These are phyloP conservation scores for Nothoprocta pentlandii DNA, from an alignment of 2,113 vertebrate species.

Conservation along the genomic window DNA sequence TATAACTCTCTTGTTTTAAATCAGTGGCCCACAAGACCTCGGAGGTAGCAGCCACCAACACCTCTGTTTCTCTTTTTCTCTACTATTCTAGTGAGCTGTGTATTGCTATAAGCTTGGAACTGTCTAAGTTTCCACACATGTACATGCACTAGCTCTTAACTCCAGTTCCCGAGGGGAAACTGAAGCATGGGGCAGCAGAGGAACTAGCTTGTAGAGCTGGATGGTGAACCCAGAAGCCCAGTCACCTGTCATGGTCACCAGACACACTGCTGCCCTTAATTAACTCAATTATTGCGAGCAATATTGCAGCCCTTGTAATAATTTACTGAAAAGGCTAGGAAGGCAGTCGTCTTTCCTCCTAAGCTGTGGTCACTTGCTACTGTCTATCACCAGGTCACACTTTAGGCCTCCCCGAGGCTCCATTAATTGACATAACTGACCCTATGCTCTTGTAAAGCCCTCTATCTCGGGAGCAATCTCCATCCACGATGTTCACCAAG, in stretches of 20 bases:
- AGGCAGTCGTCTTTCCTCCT: background rate
- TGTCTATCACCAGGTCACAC: background rate
- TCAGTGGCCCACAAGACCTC: background rate
- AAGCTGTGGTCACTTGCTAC: background rate
- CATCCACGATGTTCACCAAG: background rate
- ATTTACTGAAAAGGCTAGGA: background rate
- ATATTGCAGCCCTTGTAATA: fast-evolving
- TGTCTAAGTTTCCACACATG: background rate
- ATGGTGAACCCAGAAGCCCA: background rate
- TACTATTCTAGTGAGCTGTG: background rate
- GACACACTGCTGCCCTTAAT: background rate
- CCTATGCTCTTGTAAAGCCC: background rate
- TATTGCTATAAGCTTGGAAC: background rate
- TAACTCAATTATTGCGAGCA: background rate
- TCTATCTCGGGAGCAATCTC: fast-evolving
- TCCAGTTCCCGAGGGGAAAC: background rate
- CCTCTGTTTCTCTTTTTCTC: background rate
- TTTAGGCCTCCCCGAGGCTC: background rate
- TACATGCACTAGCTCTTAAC: background rate
- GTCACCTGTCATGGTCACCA: background rate
- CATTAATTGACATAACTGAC: background rate
- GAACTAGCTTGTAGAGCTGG: background rate
- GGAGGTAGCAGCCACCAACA: background rate
- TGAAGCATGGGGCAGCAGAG: background rate
- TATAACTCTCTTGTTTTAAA: background rate